phyloP scores from a whole-genome alignment of 2,113 vertebrate genomes.

The Nyctibius bracteatus region DNA sequence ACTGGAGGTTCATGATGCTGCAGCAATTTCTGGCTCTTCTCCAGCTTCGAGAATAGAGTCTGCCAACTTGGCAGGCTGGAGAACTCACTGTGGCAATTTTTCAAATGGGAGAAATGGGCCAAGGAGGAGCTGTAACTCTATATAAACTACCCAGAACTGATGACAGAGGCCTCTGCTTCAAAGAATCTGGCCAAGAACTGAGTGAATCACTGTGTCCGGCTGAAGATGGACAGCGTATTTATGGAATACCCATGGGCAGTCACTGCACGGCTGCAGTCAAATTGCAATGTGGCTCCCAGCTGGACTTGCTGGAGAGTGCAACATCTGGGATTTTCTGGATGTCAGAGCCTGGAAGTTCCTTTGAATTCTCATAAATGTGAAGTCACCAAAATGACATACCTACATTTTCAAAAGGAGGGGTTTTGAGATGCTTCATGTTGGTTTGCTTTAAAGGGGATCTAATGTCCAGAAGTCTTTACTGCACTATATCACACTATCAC shows the following conservation, averaged over 20 bases:
- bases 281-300: constrained; percentile 44
- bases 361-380: neutral
- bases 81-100: constrained; percentile 74
- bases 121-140: constrained; percentile 74
- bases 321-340: constrained; percentile 12
- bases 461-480: neutral
- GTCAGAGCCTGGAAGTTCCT: neutral
- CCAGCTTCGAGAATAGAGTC: constrained; percentile 57
- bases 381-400: neutral
- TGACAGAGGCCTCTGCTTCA: constrained; percentile 63
- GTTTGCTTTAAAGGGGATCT: neutral
- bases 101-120: constrained; percentile 73
- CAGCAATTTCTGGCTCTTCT: constrained; percentile 63
- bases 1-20: constrained; percentile 60
- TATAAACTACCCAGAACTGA: constrained; percentile 68
- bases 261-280: constrained; percentile 39
- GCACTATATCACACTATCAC: neutral
- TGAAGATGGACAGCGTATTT: constrained; percentile 49
- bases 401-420: neutral
- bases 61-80: constrained; percentile 77
- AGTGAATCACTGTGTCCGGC: constrained; percentile 24
- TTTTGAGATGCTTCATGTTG: neutral
- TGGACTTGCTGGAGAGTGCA: neutral
- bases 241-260: constrained; percentile 44
- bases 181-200: constrained; percentile 53